Percentiles rank a stretch among this genome's conserved stretches.
These are phyloP conservation scores for Pecten maximus DNA, from an alignment of 2,888 invertebrate species.

Conservation along the genomic window DNA sequence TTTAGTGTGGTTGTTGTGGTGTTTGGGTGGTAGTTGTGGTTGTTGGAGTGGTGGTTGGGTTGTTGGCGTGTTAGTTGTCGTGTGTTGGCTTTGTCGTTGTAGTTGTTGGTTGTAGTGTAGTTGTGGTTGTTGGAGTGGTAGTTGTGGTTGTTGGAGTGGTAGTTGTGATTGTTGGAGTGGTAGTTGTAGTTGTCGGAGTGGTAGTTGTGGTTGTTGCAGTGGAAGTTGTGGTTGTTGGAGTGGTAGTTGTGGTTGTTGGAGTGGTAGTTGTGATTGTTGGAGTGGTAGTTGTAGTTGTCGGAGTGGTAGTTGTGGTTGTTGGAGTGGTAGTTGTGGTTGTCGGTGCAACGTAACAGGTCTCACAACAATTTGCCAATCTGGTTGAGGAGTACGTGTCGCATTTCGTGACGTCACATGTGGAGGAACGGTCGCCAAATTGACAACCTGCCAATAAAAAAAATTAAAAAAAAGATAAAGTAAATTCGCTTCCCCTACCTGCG, in stretches of 20 bases:
- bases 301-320: neutral
- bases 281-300: neutral
- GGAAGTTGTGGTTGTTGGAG: neutral
- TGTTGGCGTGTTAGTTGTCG: neutral
- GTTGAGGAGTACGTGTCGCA: neutral
- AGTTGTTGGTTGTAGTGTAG: slow-evolving; percentile 1
- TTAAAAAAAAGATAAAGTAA: no score
- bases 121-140: neutral
- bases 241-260: slow-evolving; percentile 15
- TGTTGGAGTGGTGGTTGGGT: neutral
- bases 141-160: neutral
- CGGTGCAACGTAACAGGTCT: neutral
- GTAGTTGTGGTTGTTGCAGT: neutral
- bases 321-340: neutral
- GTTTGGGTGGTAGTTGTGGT: neutral
- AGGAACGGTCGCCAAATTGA: neutral
- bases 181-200: neutral
- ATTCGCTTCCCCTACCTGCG: no score
- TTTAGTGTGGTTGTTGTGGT: no score
- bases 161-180: neutral
- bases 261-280: neutral
- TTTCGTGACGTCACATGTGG: neutral
- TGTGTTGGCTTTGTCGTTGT: neutral
- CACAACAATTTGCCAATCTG: neutral
- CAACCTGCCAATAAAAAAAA: neutral